phyloP scores from a whole-genome alignment of 2,797 vertebrate species.

The Anableps anableps region DNA sequence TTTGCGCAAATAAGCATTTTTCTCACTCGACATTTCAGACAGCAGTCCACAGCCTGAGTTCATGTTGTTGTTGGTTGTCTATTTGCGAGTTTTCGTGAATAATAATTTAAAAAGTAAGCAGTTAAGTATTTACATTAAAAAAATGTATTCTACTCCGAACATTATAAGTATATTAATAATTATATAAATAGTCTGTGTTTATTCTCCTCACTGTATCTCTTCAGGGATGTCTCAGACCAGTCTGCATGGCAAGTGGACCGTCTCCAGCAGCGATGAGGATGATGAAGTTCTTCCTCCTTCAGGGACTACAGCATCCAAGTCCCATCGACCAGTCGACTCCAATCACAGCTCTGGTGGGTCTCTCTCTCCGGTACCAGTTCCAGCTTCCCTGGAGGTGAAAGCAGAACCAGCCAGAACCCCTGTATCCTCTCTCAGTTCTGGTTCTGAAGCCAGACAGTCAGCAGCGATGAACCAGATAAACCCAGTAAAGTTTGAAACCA shows the following conservation, averaged over 20 bases:
- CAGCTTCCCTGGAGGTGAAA: slow-evolving; percentile 44
- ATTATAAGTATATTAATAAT: background rate
- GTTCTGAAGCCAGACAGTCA: slow-evolving; percentile 76
- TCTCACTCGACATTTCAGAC: background rate
- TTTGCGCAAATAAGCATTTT: background rate
- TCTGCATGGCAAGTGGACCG: slow-evolving; percentile 90
- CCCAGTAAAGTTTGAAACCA: slow-evolving; percentile 68
- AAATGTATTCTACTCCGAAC: background rate
- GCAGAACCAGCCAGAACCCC: slow-evolving; percentile 43
- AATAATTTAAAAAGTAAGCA: too few species aligned
- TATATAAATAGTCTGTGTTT: background rate
- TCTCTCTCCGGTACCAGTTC: slow-evolving; percentile 23
- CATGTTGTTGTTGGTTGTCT: background rate
- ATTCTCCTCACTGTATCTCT: slow-evolving; percentile 15
- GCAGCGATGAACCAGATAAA: slow-evolving; percentile 62
- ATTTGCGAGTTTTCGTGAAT: background rate
- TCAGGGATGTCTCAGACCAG: slow-evolving; percentile 88
- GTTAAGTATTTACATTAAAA: too few species aligned
- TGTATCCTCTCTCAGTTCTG: slow-evolving; percentile 37
- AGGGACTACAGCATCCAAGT: slow-evolving; percentile 39
- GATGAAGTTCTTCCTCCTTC: slow-evolving; percentile 79
- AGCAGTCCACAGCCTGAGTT: background rate
- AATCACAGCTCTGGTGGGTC: slow-evolving; percentile 12
- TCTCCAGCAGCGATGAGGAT: slow-evolving; percentile 96
- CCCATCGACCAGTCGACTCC: slow-evolving; percentile 1